Base-by-base conservation (phyloP, 1,140 invertebrate species). In the Pseudobourletiella spinata region DNA sequence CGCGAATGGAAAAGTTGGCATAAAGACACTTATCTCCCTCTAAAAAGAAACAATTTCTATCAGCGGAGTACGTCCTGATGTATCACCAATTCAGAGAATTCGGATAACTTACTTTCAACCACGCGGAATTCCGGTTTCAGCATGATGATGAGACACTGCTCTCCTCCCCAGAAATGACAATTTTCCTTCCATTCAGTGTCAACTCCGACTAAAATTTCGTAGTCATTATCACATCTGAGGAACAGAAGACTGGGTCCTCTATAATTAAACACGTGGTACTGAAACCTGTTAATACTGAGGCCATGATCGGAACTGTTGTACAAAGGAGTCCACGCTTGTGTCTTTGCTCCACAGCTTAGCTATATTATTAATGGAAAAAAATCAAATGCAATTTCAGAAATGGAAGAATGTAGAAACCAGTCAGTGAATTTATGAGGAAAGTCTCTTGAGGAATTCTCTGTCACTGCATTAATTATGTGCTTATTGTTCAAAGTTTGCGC, bases 251-350 rank as follows among this genome's bases (percentile, higher is more conserved):
- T 90, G 0, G 90, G 87, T 2, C 90, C 89, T 51, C 85, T 75
- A 76, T 95, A 95, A 6, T 85, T 84, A 20, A 90, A 78, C 1
- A 93, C 86, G 75, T 94, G 91, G 72, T 91, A 87, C 70, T 87
- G 76, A 75, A 95, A 91, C 16, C 91, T 81, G 78, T 94, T 95
- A 30, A 85, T 81, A 24, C 89, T 90, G 6, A 89, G 75, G 2
- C 91, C 91, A 73, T 92, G 86, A 57, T 89, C 82, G 67, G 84
- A 80, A 52, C 88, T 89, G 68, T 85, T 84, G 76, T 94, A 95
- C 16, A 95, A 76, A 32, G 86, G 77, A 4, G 83, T 83, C 91
- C 91, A 95, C 22, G 28, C 24, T 6, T 67, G 26, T 1, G 30
- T 3, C 29, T 55, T 51, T 15, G 39, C 3, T 20, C n/a, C 48